phyloP scores from a whole-genome alignment of 2,797 vertebrate species.

The Eupleurogrammus muticus region DNA sequence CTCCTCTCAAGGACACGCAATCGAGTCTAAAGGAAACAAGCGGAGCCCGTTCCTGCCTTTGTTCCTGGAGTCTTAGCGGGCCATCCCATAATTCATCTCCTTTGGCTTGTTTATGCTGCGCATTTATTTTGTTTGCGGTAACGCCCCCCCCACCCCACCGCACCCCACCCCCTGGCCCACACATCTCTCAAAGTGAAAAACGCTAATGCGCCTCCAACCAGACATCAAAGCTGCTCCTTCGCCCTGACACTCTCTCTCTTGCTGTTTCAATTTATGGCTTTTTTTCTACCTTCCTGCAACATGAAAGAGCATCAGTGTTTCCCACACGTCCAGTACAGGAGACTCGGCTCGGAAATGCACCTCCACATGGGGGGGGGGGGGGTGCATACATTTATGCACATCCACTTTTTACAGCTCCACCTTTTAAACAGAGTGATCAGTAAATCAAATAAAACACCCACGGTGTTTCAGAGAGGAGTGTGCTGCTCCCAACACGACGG shows the following conservation, averaged over 20 bases:
- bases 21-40: neutral
- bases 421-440: constrained; percentile 63
- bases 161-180: constrained; percentile 34
- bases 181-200: constrained; percentile 56
- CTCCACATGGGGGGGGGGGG: neutral
- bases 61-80: constrained; percentile 5
- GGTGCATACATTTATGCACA: neutral
- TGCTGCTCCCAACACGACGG: constrained; percentile 52
- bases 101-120: constrained; percentile 51
- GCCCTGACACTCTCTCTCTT: constrained; percentile 3
- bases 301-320: constrained; percentile 60
- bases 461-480: constrained; percentile 48
- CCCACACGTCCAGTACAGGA: neutral
- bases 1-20: neutral
- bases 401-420: constrained; percentile 9
- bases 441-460: constrained; percentile 69
- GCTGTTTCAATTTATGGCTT: constrained; percentile 38
- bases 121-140: constrained; percentile 52
- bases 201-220: constrained; percentile 26
- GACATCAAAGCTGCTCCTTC: constrained; percentile 56
- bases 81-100: constrained; percentile 42
- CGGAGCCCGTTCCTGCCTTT: neutral
- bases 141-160: constrained; percentile 12
- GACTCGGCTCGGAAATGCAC: neutral
- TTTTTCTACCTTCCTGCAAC: constrained; percentile 31